phyloP scores from a whole-genome alignment of 2,888 invertebrate genomes.

The Drosophila robusta region DNA sequence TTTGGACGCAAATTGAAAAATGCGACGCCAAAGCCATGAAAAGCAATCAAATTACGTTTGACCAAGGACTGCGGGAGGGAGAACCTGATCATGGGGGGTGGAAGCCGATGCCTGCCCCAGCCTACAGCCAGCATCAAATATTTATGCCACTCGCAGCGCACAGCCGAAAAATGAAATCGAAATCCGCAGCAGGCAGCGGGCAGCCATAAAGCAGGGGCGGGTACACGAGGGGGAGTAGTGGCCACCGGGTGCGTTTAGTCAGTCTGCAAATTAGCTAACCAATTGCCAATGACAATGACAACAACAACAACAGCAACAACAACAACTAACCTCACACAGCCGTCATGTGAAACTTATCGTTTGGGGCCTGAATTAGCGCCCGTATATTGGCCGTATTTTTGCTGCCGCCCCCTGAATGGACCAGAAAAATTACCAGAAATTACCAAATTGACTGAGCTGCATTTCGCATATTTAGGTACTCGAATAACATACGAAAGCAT shows the following conservation, averaged over 20 bases:
- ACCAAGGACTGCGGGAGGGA: background rate
- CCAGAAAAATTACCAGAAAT: no score
- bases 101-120: no score
- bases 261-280: slow-evolving; percentile 71
- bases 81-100: no score
- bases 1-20: slow-evolving; percentile 64
- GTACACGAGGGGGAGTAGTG: background rate
- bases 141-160: slow-evolving; percentile 64
- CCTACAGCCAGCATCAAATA: slow-evolving; percentile 54
- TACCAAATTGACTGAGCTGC: no score
- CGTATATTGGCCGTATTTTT: no score
- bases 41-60: slow-evolving; percentile 56
- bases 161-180: slow-evolving; percentile 38
- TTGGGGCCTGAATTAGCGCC: no score
- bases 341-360: no score
- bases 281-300: slow-evolving; percentile 65
- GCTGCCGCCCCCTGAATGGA: no score
- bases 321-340: background rate
- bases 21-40: slow-evolving; percentile 35
- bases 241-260: slow-evolving; percentile 35
- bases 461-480: no score
- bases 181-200: slow-evolving; percentile 13
- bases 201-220: background rate
- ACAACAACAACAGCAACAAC: background rate
- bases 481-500: no score